Evolutionary conservation across 2,888 invertebrate genomes (phyloP), one percentile per base, ranked within the genome.

Genomic region (Drosophila percnosoma): DNA sequence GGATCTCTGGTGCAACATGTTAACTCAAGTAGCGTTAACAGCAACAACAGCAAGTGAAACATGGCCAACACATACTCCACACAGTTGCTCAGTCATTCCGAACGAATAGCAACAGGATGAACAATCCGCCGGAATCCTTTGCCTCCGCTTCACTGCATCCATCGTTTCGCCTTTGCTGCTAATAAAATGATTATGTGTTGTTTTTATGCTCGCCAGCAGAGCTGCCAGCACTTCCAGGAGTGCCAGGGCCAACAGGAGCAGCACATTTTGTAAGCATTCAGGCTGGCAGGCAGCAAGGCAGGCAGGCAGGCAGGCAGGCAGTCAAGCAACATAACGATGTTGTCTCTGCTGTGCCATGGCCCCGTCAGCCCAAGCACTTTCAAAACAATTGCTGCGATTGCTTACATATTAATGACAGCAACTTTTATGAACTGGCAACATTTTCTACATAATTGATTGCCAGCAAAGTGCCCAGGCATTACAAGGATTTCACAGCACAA

Each of bases 101-200:
- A 64, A 65, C 59, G 60, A 42, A 54, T 40, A 48, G 77, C 77
- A 80, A 71, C 88, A 83, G 83, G 75, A 85, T 78, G 82, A 83
- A 75, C 82, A 78, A 84, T 74, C 79, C 76, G 59, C 33, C 76
- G 79, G 73, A 75, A 80, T 73, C 73, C 84, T 78, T 79, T 75
- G 58, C 63, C 52, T 63, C 52, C 52, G 78, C 82, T 73, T 78
- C 82, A 82, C 65, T 84, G 83, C 74, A 66, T 72, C 58, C 60
- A 33, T 31, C 66, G 33, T 36, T 60, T 21, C 75, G 69, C 69
- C 80, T 73, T 79, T 79, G 68, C 61, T 80, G 85, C 87, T 89
- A 89, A 87, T 87, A 87, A 87, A 89, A 87, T 85, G 86, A 87
- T 87, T 87, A 87, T 89, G 87, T 85, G 84, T 83, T 88, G 83